Evolutionary conservation across 2,888 invertebrate genomes (phyloP).

Genomic region (Piscicola geometra): DNA sequence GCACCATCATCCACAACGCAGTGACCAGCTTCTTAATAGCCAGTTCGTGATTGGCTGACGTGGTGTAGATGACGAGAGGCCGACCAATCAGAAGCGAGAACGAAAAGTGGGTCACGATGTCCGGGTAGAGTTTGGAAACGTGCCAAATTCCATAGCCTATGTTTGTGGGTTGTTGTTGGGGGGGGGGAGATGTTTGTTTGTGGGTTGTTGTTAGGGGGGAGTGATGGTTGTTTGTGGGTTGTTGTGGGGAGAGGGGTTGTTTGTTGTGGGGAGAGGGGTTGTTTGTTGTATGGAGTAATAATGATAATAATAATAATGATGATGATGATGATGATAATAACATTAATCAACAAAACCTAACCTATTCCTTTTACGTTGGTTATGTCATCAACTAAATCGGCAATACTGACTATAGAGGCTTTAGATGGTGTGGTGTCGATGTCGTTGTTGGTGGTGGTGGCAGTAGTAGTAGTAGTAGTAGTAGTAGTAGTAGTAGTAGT

Average conservation of each 20-base stretch:
- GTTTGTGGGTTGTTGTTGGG: not conserved
- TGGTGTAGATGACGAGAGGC: slow-evolving; percentile 49
- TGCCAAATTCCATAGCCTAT: slow-evolving; percentile 47
- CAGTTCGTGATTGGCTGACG: slow-evolving; percentile 43
- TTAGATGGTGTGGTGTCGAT: not conserved
- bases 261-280: too few relatives aligned
- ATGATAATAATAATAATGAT: too few relatives aligned
- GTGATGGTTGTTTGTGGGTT: too few relatives aligned
- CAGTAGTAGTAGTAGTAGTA: not conserved
- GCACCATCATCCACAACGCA: slow-evolving; percentile 50
- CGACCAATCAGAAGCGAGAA: slow-evolving; percentile 51
- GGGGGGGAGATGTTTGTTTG: too few relatives aligned
- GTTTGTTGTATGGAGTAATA: too few relatives aligned
- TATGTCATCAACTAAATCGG: slow-evolving; percentile 40
- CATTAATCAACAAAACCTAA: slow-evolving; percentile 25
- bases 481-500: not conserved
- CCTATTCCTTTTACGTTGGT: slow-evolving; percentile 26
- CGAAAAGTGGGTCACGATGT: slow-evolving; percentile 47
- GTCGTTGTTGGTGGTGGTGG: not conserved
- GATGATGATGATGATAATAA: too few relatives aligned
- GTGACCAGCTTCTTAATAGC: slow-evolving; percentile 47
- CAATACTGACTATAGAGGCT: slow-evolving; percentile 26
- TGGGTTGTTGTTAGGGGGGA: too few relatives aligned
- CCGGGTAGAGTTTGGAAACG: slow-evolving; percentile 45
- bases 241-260: too few relatives aligned